phyloP scores from a whole-genome alignment of 2,797 vertebrate species.

The Channallabes apus region DNA sequence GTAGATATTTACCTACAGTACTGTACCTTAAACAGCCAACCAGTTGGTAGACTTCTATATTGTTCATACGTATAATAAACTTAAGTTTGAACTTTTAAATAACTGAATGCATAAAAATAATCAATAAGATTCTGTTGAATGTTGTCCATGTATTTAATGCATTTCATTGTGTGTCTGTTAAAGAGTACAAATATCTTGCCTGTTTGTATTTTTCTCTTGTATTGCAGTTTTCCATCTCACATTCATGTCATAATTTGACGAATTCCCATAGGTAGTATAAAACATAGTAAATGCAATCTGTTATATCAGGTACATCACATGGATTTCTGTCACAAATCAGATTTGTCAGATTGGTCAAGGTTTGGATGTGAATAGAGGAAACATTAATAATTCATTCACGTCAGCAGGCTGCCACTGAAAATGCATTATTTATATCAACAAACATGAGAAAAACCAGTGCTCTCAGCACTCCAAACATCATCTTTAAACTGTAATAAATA shows the following conservation, averaged over 20 bases:
- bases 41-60: not conserved
- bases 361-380: not conserved
- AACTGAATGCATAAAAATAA: not conserved
- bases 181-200: not conserved
- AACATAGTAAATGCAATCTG: not conserved
- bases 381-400: conserved; percentile 6
- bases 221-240: not conserved
- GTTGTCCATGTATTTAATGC: not conserved
- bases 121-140: not conserved
- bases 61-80: no score
- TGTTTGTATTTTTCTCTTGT: not conserved
- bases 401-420: conserved; percentile 8
- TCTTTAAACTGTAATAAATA: not conserved
- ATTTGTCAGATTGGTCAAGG: conserved; percentile 16
- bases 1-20: not conserved
- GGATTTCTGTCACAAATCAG: not conserved
- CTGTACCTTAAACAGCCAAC: not conserved
- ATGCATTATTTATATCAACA: conserved; percentile 29
- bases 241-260: not conserved
- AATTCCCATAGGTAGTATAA: not conserved
- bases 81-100: not conserved
- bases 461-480: not conserved
- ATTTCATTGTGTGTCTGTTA: not conserved
- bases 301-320: not conserved
- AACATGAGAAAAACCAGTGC: not conserved